phyloP scores from a whole-genome alignment of 2,797 vertebrate species.

The Sebastes taczanowskii region DNA sequence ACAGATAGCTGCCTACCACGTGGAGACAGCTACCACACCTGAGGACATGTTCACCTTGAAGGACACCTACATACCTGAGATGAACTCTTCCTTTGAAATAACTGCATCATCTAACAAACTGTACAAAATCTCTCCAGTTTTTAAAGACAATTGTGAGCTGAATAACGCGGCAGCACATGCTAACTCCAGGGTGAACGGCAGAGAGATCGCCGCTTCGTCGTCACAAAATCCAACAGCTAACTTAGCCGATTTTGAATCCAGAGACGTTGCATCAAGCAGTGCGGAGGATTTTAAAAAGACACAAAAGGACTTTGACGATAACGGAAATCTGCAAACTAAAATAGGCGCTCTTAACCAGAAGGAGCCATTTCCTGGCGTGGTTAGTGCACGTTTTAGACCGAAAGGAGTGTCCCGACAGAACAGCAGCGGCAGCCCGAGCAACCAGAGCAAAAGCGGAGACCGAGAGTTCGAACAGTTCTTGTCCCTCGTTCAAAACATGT shows the following conservation, averaged over 20 bases:
- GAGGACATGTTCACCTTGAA: constrained; percentile 60
- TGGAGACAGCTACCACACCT: constrained; percentile 6
- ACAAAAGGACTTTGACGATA: constrained; percentile 55
- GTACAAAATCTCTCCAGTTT: constrained; percentile 52
- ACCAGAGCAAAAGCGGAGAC: constrained; percentile 44
- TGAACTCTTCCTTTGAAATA: constrained; percentile 66
- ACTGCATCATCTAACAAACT: constrained; percentile 43
- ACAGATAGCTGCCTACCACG: constrained; percentile 4
- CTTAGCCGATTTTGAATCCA: background rate
- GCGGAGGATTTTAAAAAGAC: constrained; percentile 21
- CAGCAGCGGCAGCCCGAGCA: constrained; percentile 52
- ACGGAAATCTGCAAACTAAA: constrained; percentile 60
- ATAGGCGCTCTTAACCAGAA: background rate
- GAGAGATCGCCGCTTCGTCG: background rate
- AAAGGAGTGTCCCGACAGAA: constrained; percentile 60
- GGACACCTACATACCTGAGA: constrained; percentile 63
- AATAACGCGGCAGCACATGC: background rate
- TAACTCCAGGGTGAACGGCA: constrained; percentile 10
- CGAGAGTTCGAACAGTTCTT: constrained; percentile 64
- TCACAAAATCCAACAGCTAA: constrained; percentile 7
- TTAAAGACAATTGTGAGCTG: constrained; percentile 50
- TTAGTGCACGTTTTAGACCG: constrained; percentile 74
- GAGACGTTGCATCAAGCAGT: background rate
- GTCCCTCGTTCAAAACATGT: constrained; percentile 65
- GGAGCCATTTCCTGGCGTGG: constrained; percentile 47